Evolutionary conservation across 2,113 vertebrate species (phyloP).

Genomic region (Pangasianodon gigas): DNA sequence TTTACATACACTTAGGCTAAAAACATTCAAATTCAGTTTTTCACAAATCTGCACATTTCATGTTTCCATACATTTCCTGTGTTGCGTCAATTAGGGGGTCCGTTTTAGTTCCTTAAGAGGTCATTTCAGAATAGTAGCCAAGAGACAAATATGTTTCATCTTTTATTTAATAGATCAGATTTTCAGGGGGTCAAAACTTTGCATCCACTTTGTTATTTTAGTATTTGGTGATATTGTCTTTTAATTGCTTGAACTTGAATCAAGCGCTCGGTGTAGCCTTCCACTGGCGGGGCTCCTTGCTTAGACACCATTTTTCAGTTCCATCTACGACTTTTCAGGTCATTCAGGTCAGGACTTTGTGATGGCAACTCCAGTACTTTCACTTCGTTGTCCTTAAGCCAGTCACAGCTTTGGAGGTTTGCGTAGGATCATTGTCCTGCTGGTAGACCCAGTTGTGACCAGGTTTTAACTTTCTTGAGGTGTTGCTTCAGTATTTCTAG

Average conservation of each 20-base stretch:
- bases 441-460: background rate
- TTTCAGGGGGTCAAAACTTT: background rate
- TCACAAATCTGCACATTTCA: background rate
- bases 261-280: too few species aligned
- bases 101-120: too few species aligned
- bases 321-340: background rate
- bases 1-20: background rate
- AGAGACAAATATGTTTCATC: too few species aligned
- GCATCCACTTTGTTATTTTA: background rate
- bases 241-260: background rate
- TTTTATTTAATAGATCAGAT: too few species aligned
- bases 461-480: background rate
- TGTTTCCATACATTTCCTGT: background rate
- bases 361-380: background rate
- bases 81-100: too few species aligned
- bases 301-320: background rate
- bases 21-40: background rate
- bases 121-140: too few species aligned
- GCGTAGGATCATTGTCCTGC: background rate
- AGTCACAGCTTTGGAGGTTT: background rate
- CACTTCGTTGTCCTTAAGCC: background rate
- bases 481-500: background rate
- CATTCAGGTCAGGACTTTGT: background rate
- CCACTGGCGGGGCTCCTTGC: background rate
- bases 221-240: background rate